Conservation (phyloP, 2,113 vertebrate genomes). For the Zosterops borbonicus region DNA sequence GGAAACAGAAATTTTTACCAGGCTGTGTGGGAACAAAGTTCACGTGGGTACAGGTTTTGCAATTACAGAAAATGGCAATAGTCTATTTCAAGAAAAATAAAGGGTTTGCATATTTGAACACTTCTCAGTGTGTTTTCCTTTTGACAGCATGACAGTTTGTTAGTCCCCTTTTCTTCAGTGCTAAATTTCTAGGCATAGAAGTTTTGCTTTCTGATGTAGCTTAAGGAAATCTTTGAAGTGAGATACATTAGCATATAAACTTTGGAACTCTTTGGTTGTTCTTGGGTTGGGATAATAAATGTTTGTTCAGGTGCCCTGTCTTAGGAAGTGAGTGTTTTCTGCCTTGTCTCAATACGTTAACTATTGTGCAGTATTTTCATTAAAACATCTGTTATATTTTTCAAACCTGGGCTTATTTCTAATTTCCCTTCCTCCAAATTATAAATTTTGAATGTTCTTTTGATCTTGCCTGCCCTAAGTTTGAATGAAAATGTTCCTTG, state of each 20-base stretch:
- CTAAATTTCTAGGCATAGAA: background rate
- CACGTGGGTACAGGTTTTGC: background rate
- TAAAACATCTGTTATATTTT: background rate
- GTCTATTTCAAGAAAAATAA: background rate
- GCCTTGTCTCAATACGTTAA: background rate
- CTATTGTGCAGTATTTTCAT: background rate
- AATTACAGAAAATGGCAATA: background rate
- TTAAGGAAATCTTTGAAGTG: conserved; percentile 39
- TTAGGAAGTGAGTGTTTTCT: background rate
- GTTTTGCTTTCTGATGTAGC: background rate
- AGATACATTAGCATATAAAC: conserved; percentile 14
- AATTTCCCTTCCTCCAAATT: background rate
- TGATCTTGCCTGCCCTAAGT: background rate
- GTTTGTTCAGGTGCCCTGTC: conserved; percentile 49
- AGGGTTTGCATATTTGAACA: background rate
- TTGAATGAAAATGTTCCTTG: background rate
- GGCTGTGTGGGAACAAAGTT: background rate
- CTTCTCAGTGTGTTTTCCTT: background rate
- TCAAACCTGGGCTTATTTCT: background rate
- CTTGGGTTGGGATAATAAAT: background rate
- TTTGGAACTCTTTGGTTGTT: background rate
- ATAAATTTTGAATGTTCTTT: background rate
- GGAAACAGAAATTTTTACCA: background rate
- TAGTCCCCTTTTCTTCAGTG: background rate
- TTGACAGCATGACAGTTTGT: background rate